These are phyloP conservation scores for Odobenus rosmarus DNA, from an alignment of 2,113 vertebrate genomes.

Conservation along the genomic window DNA sequence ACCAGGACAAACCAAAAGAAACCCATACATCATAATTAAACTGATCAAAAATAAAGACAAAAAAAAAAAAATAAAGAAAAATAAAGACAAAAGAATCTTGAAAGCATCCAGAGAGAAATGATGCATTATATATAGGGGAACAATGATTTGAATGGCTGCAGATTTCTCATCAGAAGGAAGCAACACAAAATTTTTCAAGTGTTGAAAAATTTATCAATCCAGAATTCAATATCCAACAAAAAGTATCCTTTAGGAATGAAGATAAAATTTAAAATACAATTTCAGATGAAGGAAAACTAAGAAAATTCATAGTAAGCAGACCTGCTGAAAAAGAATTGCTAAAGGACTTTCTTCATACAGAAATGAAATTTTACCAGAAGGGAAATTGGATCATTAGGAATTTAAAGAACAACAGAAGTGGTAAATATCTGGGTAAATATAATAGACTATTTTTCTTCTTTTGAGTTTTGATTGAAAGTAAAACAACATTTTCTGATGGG, in stretches of 20 bases:
- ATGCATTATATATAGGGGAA: not conserved
- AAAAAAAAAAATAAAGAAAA: too few relatives aligned
- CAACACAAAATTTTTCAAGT: not conserved
- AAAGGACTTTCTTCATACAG: not conserved
- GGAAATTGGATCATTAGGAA: not conserved
- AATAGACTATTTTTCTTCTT: not conserved
- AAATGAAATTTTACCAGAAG: constrained; percentile 26
- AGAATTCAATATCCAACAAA: not conserved
- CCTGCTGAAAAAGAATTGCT: not conserved
- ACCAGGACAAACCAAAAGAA: not conserved
- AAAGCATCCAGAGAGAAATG: not conserved
- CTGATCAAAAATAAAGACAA: not conserved
- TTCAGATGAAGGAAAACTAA: constrained; percentile 5
- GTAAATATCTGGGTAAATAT: not conserved
- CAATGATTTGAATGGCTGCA: not conserved
- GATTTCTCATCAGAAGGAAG: not conserved
- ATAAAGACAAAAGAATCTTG: not conserved
- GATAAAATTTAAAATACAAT: not conserved
- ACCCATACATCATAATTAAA: not conserved
- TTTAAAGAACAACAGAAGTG: not conserved
- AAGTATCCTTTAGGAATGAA: constrained; percentile 10
- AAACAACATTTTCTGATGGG: not conserved
- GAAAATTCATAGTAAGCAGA: not conserved
- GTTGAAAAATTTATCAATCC: not conserved
- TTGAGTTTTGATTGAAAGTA: constrained; percentile 32